Conservation (phyloP, 1,140 invertebrate species). For the Cepaea nemoralis region DNA sequence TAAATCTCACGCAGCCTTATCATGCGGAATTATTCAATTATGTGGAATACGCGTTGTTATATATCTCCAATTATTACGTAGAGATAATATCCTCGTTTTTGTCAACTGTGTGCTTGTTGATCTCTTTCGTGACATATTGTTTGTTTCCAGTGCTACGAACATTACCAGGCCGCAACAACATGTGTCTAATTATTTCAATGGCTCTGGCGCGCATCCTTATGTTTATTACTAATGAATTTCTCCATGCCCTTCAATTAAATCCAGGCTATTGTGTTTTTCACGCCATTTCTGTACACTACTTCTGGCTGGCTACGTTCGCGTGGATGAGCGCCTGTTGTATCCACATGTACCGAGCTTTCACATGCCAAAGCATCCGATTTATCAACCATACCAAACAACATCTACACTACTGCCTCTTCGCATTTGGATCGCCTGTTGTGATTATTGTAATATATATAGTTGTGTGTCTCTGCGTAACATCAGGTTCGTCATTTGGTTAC, state of each 20-base stretch:
- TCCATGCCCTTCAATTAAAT: neutral
- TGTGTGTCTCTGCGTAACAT: neutral
- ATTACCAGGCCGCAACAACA: neutral
- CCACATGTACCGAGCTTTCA: conserved; percentile 13
- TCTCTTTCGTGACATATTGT: neutral
- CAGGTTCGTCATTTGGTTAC: neutral
- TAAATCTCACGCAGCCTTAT: neutral
- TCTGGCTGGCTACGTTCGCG: neutral
- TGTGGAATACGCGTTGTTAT: too few species aligned
- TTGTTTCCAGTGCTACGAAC: conserved; percentile 1
- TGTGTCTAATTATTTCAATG: neutral
- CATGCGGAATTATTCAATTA: too few species aligned
- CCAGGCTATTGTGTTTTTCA: neutral
- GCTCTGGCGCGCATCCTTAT: neutral
- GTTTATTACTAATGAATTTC: neutral
- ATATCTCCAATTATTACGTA: neutral
- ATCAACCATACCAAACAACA: neutral
- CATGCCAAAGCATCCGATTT: neutral
- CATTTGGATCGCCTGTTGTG: neutral
- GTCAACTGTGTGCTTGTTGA: neutral
- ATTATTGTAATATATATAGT: neutral
- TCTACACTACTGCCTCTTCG: neutral
- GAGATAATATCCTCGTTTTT: neutral
- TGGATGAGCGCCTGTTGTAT: conserved; percentile 14
- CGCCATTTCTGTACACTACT: neutral